Base-by-base conservation (phyloP, 2,888 invertebrate species). In the Mesochorus sp. region DNA sequence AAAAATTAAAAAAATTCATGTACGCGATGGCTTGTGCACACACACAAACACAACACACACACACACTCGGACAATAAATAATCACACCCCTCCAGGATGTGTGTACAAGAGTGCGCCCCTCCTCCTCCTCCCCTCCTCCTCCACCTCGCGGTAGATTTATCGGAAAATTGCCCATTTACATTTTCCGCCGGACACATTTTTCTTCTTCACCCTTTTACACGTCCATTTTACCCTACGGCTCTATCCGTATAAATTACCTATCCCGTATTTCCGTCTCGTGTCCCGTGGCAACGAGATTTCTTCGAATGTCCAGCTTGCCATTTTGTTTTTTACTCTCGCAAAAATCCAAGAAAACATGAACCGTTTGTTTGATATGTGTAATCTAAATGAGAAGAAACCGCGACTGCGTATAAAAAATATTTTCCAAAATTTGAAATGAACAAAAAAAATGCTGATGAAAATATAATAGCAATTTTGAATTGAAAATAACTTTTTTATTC, bases 331-430 rank as follows among this genome's bases (percentile, higher is more conserved):
- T n/a, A n/a, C n/a, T n/a, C n/a, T n/a, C n/a, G n/a, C n/a, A n/a
- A n/a, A n/a, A n/a, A n/a, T n/a, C n/a, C n/a, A n/a, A n/a, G n/a
- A n/a, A n/a, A n/a, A n/a, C n/a, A n/a, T 17, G 28, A 26, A 53
- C 24, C 12, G 8, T 19, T 31, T 12, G 47, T n/a, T 28, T 37
- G 70, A 42, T 44, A 55, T 62, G 57, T 34, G 49, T 47, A 6
- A 17, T 82, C 84, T 86, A 88, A 88, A 88, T 86, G 88, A 88
- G 88, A 88, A 88, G 88, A 88, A 88, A 88, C 88, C 84, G 85
- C 85, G 81, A 83, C 85, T 82, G 88, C n/a, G n/a, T n/a, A n/a
- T n/a, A n/a, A n/a, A n/a, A n/a, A n/a, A n/a, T n/a, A n/a, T n/a
- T n/a, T n/a, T n/a, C n/a, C n/a, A n/a, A n/a, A n/a, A n/a, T n/a